Evolutionary conservation across 2,113 vertebrate species (phyloP), one percentile per base, ranked within the genome.

Genomic region (Atherinomorus stipes): DNA sequence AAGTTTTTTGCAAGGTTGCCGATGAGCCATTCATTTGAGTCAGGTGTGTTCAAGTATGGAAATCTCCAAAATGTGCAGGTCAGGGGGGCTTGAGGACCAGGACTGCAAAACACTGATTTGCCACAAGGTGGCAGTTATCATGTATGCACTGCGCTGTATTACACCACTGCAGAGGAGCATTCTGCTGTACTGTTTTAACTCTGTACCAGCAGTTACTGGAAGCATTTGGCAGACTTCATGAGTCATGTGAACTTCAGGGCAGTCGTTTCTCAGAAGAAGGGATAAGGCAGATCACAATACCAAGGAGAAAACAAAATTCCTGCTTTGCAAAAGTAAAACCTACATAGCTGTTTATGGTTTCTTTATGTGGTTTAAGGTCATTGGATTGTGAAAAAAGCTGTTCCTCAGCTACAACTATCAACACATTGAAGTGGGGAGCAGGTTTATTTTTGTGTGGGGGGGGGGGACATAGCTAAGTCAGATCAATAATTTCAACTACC

Each of bases 81-180:
- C n/a, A n/a, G n/a, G n/a, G n/a, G n/a, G n/a, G n/a, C n/a, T n/a
- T n/a, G n/a, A n/a, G n/a, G n/a, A n/a, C n/a, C n/a, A n/a, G n/a
- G n/a, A n/a, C n/a, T n/a, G n/a, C n/a, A n/a, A n/a, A n/a, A n/a
- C 1, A 2, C 54, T 52, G 0, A 4, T 70, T 60, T 26, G 63
- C 90, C 88, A 87, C 85, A 69, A 51, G 85, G 85, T 82, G 88
- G 84, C 74, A 87, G 63, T 85, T 65, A 22, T 44, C 57, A 34
- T 71, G 42, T 49, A 16, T 74, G 71, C 69, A 11, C 37, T 74
- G 50, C 66, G 73, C 58, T 82, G 68, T 81, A 78, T 53, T 84
- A 71, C 74, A 73, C 56, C 72, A 84, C 83, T 89, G 86, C 85
- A 85, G 76, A 75, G 71, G 57, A 76, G 53, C 40, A 25, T 71